Base-by-base conservation (phyloP, 1,140 invertebrate species). In the Cardiocondyla obscurior region DNA sequence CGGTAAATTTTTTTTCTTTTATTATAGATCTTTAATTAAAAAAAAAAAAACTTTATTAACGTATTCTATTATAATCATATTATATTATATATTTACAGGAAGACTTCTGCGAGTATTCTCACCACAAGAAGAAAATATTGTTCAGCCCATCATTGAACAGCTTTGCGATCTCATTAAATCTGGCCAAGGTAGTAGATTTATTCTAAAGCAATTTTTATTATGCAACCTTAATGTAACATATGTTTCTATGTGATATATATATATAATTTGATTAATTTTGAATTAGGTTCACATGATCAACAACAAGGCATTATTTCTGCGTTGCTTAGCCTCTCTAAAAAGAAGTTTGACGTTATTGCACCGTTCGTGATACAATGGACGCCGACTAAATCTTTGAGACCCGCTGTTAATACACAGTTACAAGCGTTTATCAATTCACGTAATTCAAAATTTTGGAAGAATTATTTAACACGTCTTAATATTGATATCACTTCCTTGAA, bases 231-330 rank as follows among this genome's bases (percentile, higher is more conserved):
- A n/a, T n/a, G 57, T 58, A 53, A 25, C 14, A 58, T 0, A 19
- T 33, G 22, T 25, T 8, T 60, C 49, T 51, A 51, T 55, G 30
- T 36, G 72, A 82, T 14, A 46, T 73, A 28, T 10, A 58, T 46
- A 58, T 65, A 33, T 42, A 53, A 64, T 69, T 58, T 49, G 53
- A 53, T 30, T n/a, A 39, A 39, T 82, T 65, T 60, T 25, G 64
- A 49, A 62, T 30, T 55, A 93, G 93, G 77, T 28, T 72, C 90
- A 1, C 60, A 85, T 0, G 91, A 93, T 42, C 85, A 91, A 44
- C 89, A 93, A 73, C 93, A 94, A 83, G 91, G 93, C 2, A 73
- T 91, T 39, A 81, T 90, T 16, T 84, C 90, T 2, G 92, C 92
- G 0, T 85, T 94, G 22, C 44, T 93, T 14, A 91, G 89, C 44